A percentile compares a stretch with the other conserved stretches of the same genome.
These are phyloP conservation scores for Murina feae DNA, from an alignment of 2,113 vertebrate species.

Conservation along the genomic window DNA sequence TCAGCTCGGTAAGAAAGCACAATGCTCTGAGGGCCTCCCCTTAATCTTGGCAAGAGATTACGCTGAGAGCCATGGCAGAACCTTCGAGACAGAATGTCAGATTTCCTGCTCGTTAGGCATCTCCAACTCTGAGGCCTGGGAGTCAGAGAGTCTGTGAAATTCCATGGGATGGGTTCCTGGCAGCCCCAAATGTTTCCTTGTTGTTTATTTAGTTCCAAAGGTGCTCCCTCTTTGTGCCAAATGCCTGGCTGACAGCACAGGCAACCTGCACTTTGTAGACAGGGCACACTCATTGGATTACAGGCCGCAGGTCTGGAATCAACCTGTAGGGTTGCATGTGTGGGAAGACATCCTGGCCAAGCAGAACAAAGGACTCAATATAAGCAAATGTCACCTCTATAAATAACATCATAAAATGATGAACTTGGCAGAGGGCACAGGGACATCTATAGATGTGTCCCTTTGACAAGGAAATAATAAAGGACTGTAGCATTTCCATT, in stretches of 20 bases:
- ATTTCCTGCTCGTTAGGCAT: constrained; percentile 79
- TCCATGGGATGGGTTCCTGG: constrained; percentile 84
- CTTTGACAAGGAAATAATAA: constrained; percentile 5
- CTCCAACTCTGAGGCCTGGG: constrained; percentile 80
- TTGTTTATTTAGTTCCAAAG: constrained; percentile 85
- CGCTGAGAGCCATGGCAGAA: constrained; percentile 64
- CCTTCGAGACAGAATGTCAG: constrained; percentile 80
- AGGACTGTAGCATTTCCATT: background rate
- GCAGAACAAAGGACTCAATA: constrained; percentile 69
- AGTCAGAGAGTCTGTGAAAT: constrained; percentile 82
- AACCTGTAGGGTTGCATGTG: constrained; percentile 76
- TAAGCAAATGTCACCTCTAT: constrained; percentile 54
- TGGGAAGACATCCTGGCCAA: constrained; percentile 47
- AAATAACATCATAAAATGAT: constrained; percentile 70
- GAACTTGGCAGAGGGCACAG: constrained; percentile 40
- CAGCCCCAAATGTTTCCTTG: constrained; percentile 80
- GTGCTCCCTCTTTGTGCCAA: constrained; percentile 80
- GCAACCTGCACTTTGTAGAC: constrained; percentile 83
- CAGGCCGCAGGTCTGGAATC: constrained; percentile 82
- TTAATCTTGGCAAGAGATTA: constrained; percentile 65
- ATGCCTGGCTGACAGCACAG: constrained; percentile 83
- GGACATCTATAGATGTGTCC: constrained; percentile 50
- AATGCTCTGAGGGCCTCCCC: constrained; percentile 46
- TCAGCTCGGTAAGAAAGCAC: constrained; percentile 38
- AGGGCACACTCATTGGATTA: constrained; percentile 80